These are phyloP conservation scores for Bubo blakistoni DNA, from an alignment of 2,113 vertebrate genomes.

Conservation along the genomic window DNA sequence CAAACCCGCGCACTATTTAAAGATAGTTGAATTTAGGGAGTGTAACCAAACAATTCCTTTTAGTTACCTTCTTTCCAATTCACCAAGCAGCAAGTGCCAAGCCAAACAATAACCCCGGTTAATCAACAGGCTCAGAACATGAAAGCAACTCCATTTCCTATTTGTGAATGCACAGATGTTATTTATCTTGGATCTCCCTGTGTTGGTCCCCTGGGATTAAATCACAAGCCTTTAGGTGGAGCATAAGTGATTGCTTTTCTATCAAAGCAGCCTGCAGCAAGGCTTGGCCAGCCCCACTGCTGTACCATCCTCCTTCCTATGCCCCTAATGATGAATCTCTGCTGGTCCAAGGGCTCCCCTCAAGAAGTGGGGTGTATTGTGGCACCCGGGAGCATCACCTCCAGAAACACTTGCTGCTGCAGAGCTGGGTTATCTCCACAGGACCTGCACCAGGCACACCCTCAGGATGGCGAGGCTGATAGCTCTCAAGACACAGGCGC, in stretches of 20 bases:
- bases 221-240: conserved; percentile 14
- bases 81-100: neutral
- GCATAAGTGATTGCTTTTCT: neutral
- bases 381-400: neutral
- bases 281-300: neutral
- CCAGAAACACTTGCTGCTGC: neutral
- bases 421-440: neutral
- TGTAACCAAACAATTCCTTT: conserved; percentile 13
- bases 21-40: neutral
- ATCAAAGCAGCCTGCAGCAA: neutral
- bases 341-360: neutral
- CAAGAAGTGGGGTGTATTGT: rapidly evolving
- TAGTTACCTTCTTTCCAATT: conserved; percentile 14
- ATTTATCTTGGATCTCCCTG: conserved; percentile 62
- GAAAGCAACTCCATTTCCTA: conserved; percentile 67
- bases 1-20: conserved; percentile 29
- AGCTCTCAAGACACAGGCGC: neutral
- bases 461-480: neutral
- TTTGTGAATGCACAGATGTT: conserved; percentile 72
- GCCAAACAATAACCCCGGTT: conserved; percentile 16
- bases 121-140: conserved; percentile 50
- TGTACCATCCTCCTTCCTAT: neutral
- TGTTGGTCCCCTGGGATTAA: conserved; percentile 6
- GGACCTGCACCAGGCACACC: neutral
- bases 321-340: neutral